phyloP scores from a whole-genome alignment of 2,888 invertebrate genomes.

The Lacanobia wlatinum region DNA sequence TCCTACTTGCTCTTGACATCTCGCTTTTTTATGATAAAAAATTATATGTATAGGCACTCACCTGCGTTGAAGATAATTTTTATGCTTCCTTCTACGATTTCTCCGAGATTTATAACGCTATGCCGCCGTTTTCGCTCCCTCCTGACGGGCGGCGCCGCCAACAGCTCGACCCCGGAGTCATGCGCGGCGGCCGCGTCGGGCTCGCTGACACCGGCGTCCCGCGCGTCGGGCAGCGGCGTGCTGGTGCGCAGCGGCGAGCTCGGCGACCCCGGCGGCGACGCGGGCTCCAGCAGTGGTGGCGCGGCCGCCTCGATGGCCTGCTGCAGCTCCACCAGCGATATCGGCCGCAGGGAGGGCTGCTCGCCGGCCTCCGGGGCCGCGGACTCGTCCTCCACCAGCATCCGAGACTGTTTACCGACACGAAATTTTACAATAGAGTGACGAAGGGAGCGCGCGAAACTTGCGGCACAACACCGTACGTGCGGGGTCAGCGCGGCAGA shows the following conservation, averaged over 20 bases:
- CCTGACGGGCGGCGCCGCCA: constrained; percentile 20
- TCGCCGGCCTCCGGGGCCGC: constrained; percentile 51
- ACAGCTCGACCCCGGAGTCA: neutral
- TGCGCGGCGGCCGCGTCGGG: constrained; percentile 41
- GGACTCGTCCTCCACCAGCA: constrained; percentile 82
- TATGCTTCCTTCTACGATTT: constrained; percentile 57
- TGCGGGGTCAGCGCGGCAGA: neutral
- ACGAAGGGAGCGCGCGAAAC: neutral
- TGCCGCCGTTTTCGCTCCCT: constrained; percentile 72
- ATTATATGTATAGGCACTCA: too few relatives aligned
- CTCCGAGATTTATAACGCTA: constrained; percentile 62
- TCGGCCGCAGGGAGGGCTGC: constrained; percentile 67
- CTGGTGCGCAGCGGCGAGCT: constrained; percentile 29
- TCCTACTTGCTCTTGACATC: too few relatives aligned
- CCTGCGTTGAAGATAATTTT: constrained; percentile 71
- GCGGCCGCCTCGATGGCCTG: constrained; percentile 78
- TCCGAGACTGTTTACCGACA: constrained; percentile 72
- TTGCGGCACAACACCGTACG: too few relatives aligned
- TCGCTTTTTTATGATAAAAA: too few relatives aligned
- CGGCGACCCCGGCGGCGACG: constrained; percentile 44
- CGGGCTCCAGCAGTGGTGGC: constrained; percentile 61
- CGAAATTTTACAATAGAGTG: neutral
- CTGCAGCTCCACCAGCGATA: constrained; percentile 81
- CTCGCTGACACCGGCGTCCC: too few relatives aligned
- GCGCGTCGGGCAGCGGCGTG: constrained; percentile 40